These are phyloP conservation scores for Dicycla oo DNA, from an alignment of 2,888 invertebrate genomes.

Conservation along the genomic window DNA sequence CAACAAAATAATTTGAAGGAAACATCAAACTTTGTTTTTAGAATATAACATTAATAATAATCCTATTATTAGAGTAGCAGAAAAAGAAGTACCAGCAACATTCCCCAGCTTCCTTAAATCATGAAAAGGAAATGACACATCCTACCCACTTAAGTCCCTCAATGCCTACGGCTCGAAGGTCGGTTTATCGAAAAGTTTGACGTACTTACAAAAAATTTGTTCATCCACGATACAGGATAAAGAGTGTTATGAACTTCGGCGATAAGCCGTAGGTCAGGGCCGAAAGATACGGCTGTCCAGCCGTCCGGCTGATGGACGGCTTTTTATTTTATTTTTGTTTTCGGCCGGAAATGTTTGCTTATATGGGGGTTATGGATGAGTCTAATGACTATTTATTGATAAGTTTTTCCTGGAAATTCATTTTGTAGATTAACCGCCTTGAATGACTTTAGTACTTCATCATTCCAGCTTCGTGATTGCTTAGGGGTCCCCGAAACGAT, in stretches of 20 bases:
- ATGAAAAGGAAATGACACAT: constrained; percentile 19
- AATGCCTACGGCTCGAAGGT: constrained; percentile 16
- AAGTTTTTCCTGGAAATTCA: constrained; percentile 27
- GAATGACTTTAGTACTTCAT: constrained; percentile 9
- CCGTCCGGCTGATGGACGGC: constrained; percentile 24
- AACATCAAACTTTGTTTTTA: too few relatives aligned
- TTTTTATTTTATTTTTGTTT: constrained; percentile 34
- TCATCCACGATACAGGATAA: constrained; percentile 61
- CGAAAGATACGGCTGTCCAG: constrained; percentile 41
- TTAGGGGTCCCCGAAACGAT: too few relatives aligned
- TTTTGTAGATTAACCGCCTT: constrained; percentile 14
- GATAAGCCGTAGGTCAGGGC: constrained; percentile 63
- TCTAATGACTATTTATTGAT: constrained; percentile 49
- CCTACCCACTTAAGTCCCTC: not conserved
- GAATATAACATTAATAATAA: not conserved
- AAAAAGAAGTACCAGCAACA: not conserved
- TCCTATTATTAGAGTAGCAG: not conserved
- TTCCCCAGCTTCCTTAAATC: not conserved
- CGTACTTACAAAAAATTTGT: constrained; percentile 57
- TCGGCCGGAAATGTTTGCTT: constrained; percentile 25
- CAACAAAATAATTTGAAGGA: too few relatives aligned
- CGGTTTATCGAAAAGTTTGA: constrained; percentile 41
- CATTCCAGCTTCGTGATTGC: not conserved
- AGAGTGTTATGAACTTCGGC: constrained; percentile 58
- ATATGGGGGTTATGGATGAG: constrained; percentile 30